Conservation (phyloP, 1,140 invertebrate species). For the Callitettix versicolor region DNA sequence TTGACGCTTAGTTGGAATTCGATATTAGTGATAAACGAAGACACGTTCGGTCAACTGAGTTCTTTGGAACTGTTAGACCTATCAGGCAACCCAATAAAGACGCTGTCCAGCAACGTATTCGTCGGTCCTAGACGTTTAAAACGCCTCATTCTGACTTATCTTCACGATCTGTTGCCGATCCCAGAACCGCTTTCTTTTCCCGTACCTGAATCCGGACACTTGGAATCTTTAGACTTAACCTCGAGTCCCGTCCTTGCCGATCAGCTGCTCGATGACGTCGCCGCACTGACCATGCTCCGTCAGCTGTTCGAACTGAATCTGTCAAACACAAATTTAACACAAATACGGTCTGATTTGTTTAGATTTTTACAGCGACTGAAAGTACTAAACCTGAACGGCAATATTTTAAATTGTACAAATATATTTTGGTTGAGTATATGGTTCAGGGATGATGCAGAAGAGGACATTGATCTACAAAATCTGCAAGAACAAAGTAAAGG, state of each 20-base stretch:
- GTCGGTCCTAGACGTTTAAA: conserved; percentile 50
- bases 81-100: conserved; percentile 62
- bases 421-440: conserved; percentile 52
- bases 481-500: not conserved
- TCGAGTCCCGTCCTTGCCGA: conserved; percentile 57
- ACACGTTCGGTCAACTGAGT: conserved; percentile 51
- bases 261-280: conserved; percentile 54
- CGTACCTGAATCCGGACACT: conserved; percentile 51
- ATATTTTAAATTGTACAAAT: conserved; percentile 48
- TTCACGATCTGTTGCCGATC: conserved; percentile 43
- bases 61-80: conserved; percentile 59
- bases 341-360: conserved; percentile 52
- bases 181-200: conserved; percentile 48
- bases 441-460: conserved; percentile 31
- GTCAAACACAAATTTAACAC: conserved; percentile 47
- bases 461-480: not conserved
- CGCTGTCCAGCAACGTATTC: conserved; percentile 52
- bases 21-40: conserved; percentile 51
- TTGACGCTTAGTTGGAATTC: conserved; percentile 56
- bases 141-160: conserved; percentile 52
- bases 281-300: conserved; percentile 54
- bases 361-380: conserved; percentile 57
- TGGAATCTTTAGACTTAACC: conserved; percentile 60
- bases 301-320: conserved; percentile 58
- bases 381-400: conserved; percentile 44